Conservation (phyloP, 2,888 invertebrate species). For the Lingula anatina region DNA sequence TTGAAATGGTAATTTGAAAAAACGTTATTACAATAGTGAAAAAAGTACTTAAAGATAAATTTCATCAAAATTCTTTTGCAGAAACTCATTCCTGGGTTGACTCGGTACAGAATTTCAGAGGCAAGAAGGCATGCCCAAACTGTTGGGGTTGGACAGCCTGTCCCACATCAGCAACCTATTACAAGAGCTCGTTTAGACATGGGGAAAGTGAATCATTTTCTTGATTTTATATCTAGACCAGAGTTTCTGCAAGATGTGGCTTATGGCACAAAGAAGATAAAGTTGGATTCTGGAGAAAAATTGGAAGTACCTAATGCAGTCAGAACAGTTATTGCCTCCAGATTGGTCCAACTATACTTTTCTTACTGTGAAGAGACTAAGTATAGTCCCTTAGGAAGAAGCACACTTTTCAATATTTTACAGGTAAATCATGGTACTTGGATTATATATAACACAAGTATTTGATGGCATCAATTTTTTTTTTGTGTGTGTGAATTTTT, state of each 20-base stretch:
- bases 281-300: background rate
- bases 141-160: background rate
- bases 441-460: no score
- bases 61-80: no score
- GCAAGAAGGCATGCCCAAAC: background rate
- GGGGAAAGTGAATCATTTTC: background rate
- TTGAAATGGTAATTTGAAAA: no score
- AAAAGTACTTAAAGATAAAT: no score
- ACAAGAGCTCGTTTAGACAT: background rate
- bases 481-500: no score
- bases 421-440: no score
- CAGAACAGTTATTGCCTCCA: background rate
- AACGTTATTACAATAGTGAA: no score
- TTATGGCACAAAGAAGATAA: background rate
- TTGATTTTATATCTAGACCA: background rate
- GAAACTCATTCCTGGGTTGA: background rate
- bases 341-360: background rate
- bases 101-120: background rate
- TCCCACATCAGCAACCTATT: background rate
- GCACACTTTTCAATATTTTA: background rate
- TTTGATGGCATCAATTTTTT: no score
- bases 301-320: background rate
- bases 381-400: background rate
- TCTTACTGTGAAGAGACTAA: background rate
- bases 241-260: background rate